Evolutionary conservation across 1,140 invertebrate species (phyloP).

Genomic region (Gryllus bimaculatus): DNA sequence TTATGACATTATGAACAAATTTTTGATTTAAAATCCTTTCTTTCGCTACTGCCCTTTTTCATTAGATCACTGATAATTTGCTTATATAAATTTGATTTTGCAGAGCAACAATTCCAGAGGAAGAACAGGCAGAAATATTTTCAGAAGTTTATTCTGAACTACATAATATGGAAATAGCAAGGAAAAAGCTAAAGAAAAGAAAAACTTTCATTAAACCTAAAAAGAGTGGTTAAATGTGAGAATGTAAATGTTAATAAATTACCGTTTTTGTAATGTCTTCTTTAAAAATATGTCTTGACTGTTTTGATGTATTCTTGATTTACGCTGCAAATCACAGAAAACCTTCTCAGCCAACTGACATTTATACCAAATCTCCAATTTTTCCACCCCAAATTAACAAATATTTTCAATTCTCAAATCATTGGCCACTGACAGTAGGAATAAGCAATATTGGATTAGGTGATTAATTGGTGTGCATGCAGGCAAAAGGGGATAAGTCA

Average conservation of each 20-base stretch:
- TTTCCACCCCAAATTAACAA: too few relatives aligned
- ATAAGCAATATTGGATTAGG: too few relatives aligned
- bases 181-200: conserved; percentile 57
- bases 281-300: too few relatives aligned
- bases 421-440: too few relatives aligned
- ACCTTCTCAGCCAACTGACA: too few relatives aligned
- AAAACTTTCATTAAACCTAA: conserved; percentile 51
- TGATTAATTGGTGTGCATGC: too few relatives aligned
- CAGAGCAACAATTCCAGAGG: conserved; percentile 70
- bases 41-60: background rate
- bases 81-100: conserved; percentile 27
- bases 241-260: conserved; percentile 21
- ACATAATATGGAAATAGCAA: conserved; percentile 54
- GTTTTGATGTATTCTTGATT: too few relatives aligned
- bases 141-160: conserved; percentile 68
- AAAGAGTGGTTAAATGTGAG: conserved; percentile 41
- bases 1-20: background rate
- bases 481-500: too few relatives aligned
- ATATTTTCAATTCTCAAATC: too few relatives aligned
- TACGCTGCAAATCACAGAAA: too few relatives aligned
- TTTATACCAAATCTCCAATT: too few relatives aligned
- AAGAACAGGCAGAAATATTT: conserved; percentile 78
- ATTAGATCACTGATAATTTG: background rate
- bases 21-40: background rate
- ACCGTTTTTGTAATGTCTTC: conserved; percentile 7